Evolutionary conservation across 2,797 vertebrate species (phyloP).

Genomic region (Sebastes baramenuke): DNA sequence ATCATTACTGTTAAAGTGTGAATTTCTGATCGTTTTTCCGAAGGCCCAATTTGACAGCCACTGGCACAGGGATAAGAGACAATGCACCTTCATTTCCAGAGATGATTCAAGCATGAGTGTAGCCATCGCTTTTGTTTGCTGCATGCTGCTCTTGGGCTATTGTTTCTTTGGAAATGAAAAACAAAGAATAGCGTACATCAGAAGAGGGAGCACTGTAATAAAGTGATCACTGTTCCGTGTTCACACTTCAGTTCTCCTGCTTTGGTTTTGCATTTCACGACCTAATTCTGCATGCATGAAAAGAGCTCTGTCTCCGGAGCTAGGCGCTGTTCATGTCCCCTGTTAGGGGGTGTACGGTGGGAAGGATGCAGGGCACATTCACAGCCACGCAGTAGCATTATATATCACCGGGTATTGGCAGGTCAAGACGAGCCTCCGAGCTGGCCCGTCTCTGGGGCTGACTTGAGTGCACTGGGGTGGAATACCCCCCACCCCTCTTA

Average conservation of each 20-base stretch:
- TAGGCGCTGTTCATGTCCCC: conserved; percentile 16
- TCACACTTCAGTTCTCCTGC: conserved; percentile 64
- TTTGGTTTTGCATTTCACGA: conserved; percentile 62
- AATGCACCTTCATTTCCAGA: conserved; percentile 48
- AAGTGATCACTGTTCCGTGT: conserved; percentile 53
- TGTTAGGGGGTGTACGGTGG: conserved; percentile 19
- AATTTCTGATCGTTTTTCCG: conserved; percentile 26
- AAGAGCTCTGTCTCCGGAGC: conserved; percentile 53
- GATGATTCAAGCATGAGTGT: conserved; percentile 49
- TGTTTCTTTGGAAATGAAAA: conserved; percentile 42
- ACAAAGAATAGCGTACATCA: conserved; percentile 41
- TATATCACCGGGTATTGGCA: conserved; percentile 46
- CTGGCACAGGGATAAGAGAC: conserved; percentile 22
- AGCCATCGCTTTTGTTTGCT: conserved; percentile 46
- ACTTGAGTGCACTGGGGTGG: conserved; percentile 51
- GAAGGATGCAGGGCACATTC: conserved; percentile 17
- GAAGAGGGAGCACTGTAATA: conserved; percentile 45
- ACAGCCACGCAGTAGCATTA: conserved; percentile 28
- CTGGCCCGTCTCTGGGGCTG: conserved; percentile 46
- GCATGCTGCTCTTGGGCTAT: conserved; percentile 19
- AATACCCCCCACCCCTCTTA: conserved; percentile 30
- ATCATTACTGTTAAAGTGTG: conserved; percentile 23
- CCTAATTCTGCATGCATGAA: conserved; percentile 69
- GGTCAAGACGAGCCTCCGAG: conserved; percentile 39
- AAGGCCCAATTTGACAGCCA: conserved; percentile 26